Evolutionary conservation across 1,140 invertebrate species (phyloP).

Genomic region (Cydia strobilella): DNA sequence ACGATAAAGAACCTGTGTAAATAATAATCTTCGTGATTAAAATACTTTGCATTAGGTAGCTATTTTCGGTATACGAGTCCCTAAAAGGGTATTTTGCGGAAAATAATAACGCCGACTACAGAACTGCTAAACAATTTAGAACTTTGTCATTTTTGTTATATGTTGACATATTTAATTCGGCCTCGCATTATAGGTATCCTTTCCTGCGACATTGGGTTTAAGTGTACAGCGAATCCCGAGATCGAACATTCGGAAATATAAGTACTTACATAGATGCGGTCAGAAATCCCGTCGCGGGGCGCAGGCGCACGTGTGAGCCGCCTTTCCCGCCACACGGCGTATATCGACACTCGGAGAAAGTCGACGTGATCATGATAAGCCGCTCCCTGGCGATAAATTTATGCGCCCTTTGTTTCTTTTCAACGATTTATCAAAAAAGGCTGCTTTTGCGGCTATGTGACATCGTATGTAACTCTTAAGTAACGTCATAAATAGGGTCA

Average conservation of each 20-base stretch:
- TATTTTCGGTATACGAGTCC: too few relatives aligned
- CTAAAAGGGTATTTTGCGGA: too few relatives aligned
- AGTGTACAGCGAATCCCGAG: background rate
- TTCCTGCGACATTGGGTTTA: background rate
- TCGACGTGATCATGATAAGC: constrained; percentile 71
- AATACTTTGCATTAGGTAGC: background rate
- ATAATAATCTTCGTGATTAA: background rate
- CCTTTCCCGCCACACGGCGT: constrained; percentile 32
- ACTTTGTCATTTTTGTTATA: background rate
- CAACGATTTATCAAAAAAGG: constrained; percentile 73
- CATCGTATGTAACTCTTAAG: constrained; percentile 35
- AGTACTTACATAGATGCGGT: background rate
- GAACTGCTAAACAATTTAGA: constrained; percentile 24
- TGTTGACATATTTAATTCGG: too few relatives aligned
- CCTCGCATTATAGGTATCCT: too few relatives aligned
- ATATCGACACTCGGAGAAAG: constrained; percentile 71
- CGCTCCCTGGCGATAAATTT: constrained; percentile 67
- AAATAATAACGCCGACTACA: too few relatives aligned
- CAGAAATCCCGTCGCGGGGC: constrained; percentile 22
- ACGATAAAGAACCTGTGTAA: background rate
- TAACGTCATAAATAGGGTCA: constrained; percentile 39
- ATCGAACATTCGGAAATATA: background rate
- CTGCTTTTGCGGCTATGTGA: constrained; percentile 42
- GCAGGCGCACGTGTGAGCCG: constrained; percentile 39
- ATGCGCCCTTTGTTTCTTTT: constrained; percentile 77